Evolutionary conservation across 2,888 invertebrate species (phyloP), one percentile per base, ranked within the genome.

Genomic region (Bellardia bayeri): DNA sequence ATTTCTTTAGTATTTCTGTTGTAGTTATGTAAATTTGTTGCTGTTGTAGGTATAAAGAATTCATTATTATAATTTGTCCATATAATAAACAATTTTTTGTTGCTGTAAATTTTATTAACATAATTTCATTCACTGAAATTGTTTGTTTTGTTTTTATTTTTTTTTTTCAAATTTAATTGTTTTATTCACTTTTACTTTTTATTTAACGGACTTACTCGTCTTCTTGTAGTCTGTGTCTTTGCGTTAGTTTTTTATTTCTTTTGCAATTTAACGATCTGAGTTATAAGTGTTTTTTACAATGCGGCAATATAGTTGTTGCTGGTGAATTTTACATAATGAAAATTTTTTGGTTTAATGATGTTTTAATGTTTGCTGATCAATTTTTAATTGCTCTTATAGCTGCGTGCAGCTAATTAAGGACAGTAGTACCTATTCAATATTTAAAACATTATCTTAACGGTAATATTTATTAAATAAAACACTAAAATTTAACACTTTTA

Each of bases 21-120:
- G 56, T 49, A 49, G 78, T 71, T 85, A 76, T 81, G 81, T 56
- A 40, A 81, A 76, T 82, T 82, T 58, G 23, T 80, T 76, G 64
- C 42, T 75, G 37, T 76, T 63, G 75, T n/a, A n/a, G n/a, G 75
- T 68, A 74, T 49, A 58, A 72, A 68, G 61, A 74, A 83, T 86
- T 83, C 75, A 83, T 86, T 86, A 83, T 71, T 80, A 61, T 83
- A 86, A 86, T 86, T 81, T 86, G 86, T 76, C 76, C 82, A 74
- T 82, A 79, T 54, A 14, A 69, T 56, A 79, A 79, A 80, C 16
- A 63, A 54, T 54, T 79, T 74, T 66, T 74, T 72, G 49, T 79
- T 75, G 56, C 42, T 85, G 71, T 74, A 68, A 68, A 74, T 64
- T 68, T 61, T 74, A 71, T 86, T 83, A 83, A 66, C 83, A 76